Base-by-base conservation (phyloP, 1,140 invertebrate species). In the Berghia stephanieae region DNA sequence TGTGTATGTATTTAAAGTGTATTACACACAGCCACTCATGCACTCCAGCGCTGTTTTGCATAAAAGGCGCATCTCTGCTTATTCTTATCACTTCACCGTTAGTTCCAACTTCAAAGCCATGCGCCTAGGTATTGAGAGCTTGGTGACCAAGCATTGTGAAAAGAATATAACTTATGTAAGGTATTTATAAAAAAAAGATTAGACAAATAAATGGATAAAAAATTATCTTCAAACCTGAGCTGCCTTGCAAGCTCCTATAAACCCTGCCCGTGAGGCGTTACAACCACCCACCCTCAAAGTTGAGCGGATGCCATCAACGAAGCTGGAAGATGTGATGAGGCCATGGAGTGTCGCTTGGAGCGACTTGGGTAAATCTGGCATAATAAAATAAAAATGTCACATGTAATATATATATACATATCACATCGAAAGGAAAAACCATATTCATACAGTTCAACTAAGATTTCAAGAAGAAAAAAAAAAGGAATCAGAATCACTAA, bases 231-330 rank as follows among this genome's bases (percentile, higher is more conserved):
- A n/a, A n/a, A 87, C 86, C 85, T 85, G 79, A n/a, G 84, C 86
- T 66, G 83, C 85, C 24, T 84, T 70, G 70, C 86, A 87, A n/a
- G 86, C 86, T 31, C 84, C 86, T 38, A 86, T 84, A 57, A 86
- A 86, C 4, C 83, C 83, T 43, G 76, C 78, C 0, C 86, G 76
- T 31, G 86, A 87, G 40, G 82, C 81, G 68, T 82, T 84, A 71
- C 85, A 86, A 24, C 86, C 86, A 5, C 86, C 86, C n/a, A 82
- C 82, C n/a, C 80, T 78, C n/a, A 87, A 83, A 24, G 86, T 86
- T 16, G 77, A 43, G 52, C 81, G 75, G 31, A 87, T 75, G 38
- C 79, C 84, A 34, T 76, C 73, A 10, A 63, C 70, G 60, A 82
- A 87, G 71, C 80, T 79, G 60, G 74, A 67, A 42, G 68, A 75